A percentile compares a stretch with the other conserved stretches of the same genome.
Conservation (phyloP, 2,888 invertebrate species). For the Phortica magna region DNA sequence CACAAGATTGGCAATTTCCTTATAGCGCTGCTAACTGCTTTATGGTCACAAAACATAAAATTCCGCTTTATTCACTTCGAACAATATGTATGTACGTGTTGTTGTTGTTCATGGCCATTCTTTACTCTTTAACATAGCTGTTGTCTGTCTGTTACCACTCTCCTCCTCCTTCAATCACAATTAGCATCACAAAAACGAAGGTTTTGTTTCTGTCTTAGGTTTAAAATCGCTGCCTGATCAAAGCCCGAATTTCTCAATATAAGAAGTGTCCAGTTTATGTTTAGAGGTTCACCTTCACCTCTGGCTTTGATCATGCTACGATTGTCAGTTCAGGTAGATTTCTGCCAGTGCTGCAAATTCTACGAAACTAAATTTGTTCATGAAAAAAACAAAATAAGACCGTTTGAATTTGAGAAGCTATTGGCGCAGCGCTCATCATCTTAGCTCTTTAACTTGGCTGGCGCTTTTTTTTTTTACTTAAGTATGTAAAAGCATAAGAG, state of each 20-base stretch:
- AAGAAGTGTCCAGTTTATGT: neutral
- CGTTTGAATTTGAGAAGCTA: conserved; percentile 20
- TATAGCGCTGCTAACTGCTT: conserved; percentile 56
- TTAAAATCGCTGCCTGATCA: neutral
- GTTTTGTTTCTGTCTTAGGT: neutral
- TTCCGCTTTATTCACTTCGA: conserved; percentile 14
- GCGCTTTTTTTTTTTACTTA: conserved; percentile 32
- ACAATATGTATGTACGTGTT: neutral
- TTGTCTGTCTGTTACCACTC: neutral
- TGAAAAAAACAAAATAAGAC: conserved; percentile 19
- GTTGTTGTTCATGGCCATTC: neutral
- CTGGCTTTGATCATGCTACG: too few species aligned
- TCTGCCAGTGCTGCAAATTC: conserved; percentile 49
- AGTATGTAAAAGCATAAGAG: conserved; percentile 39
- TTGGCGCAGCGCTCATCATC: neutral
- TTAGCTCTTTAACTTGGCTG: conserved; percentile 30
- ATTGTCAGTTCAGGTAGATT: conserved; percentile 35
- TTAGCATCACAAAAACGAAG: neutral
- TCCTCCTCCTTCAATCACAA: neutral
- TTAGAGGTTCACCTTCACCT: too few species aligned
- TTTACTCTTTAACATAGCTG: neutral
- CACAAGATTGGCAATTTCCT: conserved; percentile 41
- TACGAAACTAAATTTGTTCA: conserved; percentile 66
- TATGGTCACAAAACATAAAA: conserved; percentile 60
- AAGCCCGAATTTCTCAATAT: conserved; percentile 13